Conservation (phyloP, 2,113 vertebrate genomes). For the Thermophis baileyi region DNA sequence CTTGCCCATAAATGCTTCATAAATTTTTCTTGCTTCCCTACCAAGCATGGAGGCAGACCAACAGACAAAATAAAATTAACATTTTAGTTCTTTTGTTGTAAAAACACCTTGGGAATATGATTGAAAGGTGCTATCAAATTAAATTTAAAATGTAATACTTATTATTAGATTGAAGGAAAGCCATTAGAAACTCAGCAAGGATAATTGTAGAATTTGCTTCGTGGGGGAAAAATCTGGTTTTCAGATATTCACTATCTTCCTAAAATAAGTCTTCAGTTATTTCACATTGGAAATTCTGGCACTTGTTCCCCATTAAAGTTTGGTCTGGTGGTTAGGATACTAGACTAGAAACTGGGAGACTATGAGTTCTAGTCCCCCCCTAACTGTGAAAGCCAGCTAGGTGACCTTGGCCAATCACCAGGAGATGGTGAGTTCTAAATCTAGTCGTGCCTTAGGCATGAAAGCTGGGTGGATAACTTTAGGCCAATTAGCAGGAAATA, state of each 20-base stretch:
- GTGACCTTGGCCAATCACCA: too few relatives aligned
- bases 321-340: too few relatives aligned
- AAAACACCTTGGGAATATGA: background rate
- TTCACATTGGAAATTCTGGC: background rate
- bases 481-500: too few relatives aligned
- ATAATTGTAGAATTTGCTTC: background rate
- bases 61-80: background rate
- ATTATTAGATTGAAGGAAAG: background rate
- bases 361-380: too few relatives aligned
- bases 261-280: background rate
- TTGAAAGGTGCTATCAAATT: background rate
- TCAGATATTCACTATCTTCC: background rate
- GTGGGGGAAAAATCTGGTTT: background rate
- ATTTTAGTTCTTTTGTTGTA: background rate
- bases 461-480: too few relatives aligned
- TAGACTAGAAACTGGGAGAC: too few relatives aligned
- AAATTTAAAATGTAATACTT: background rate
- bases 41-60: background rate
- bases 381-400: too few relatives aligned
- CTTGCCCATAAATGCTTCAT: background rate
- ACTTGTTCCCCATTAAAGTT: background rate
- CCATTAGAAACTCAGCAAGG: background rate
- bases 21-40: background rate
- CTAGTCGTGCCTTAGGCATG: too few relatives aligned
- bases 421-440: too few relatives aligned